Percentiles rank a stretch among this genome's conserved stretches.
Conservation (phyloP, 2,113 vertebrate species). For the Bufo gargarizans region DNA sequence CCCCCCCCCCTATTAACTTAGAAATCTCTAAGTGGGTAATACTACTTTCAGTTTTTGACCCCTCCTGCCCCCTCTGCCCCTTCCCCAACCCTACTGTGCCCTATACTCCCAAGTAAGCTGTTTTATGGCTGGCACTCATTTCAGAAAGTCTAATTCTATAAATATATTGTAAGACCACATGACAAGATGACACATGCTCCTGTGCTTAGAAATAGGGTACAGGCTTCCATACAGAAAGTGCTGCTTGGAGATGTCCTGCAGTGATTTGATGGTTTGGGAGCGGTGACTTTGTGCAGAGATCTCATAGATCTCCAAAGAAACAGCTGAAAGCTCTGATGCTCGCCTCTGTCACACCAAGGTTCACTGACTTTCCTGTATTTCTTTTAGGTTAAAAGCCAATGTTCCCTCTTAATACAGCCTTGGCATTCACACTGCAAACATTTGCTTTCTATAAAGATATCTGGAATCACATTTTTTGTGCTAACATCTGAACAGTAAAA, state of each 20-base stretch:
- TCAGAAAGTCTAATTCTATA: too few species aligned
- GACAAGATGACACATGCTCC: too few species aligned
- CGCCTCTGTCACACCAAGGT: neutral
- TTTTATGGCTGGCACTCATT: too few species aligned
- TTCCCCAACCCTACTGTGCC: too few species aligned
- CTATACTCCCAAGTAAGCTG: too few species aligned
- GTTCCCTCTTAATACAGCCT: neutral
- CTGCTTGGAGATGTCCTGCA: neutral
- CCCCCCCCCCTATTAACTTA: too few species aligned
- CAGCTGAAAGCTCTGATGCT: constrained; percentile 9
- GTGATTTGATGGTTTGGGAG: neutral
- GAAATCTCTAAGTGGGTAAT: too few species aligned
- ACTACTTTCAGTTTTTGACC: too few species aligned
- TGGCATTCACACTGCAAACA: neutral
- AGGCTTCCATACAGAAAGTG: neutral
- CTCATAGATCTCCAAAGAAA: neutral
- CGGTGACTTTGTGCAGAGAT: neutral
- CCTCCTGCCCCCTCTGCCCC: too few species aligned
- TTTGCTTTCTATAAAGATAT: neutral
- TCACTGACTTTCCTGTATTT: constrained; percentile 19
- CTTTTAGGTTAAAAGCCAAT: constrained; percentile 9
- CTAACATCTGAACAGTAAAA: neutral
- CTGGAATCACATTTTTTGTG: neutral
- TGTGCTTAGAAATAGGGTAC: neutral
- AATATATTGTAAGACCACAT: too few species aligned